Base-by-base conservation (phyloP, 2,797 vertebrate genomes). In the Muraenolepis orangiensis region DNA sequence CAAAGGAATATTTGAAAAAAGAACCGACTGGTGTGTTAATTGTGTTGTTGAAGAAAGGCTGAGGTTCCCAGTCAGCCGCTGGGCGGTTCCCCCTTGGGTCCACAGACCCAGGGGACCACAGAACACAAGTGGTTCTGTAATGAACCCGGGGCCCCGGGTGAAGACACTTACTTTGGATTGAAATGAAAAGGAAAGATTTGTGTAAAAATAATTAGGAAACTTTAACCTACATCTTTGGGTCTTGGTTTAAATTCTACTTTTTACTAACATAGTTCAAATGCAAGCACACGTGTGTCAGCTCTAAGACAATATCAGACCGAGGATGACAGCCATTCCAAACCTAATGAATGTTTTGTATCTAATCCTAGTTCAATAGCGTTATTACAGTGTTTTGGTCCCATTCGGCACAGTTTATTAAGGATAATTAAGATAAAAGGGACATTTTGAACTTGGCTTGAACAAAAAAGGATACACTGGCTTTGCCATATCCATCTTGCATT, bases 131-230 rank as follows among this genome's bases (percentile, higher is more conserved):
- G 75, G 28, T 73, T 67, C 78, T 71, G 36, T 73, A 66, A 73
- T 73, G 61, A 73, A 64, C 72, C 61, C 29, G 66, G 73, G 79
- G 81, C 81, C 76, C 80, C 80, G 83, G 79, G 74, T 67, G 73
- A 84, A 75, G 79, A 73, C 71, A 66, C 7, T 8, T 64, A 26
- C 57, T 64, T 64, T 64, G 57, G 23, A 64, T 64, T 64, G n/a
- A 23, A 64, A 26, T 26, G n/a, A 23, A 26, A 64, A 64, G 57
- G 57, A 64, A 64, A 12, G 57, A 64, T 12, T 13, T n/a, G n/a
- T n/a, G n/a, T 64, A n/a, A 6, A 57, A 57, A 34, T n/a, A 20
- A 57, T 57, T 2, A 23, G 23, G 51, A 20, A 16, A 66, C 7
- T 75, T 73, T 74, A 30, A 18, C 14, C 16, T 23, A 64, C 57